Evolutionary conservation across 2,888 invertebrate species (phyloP).

Genomic region (Ferdinandea cuprea): DNA sequence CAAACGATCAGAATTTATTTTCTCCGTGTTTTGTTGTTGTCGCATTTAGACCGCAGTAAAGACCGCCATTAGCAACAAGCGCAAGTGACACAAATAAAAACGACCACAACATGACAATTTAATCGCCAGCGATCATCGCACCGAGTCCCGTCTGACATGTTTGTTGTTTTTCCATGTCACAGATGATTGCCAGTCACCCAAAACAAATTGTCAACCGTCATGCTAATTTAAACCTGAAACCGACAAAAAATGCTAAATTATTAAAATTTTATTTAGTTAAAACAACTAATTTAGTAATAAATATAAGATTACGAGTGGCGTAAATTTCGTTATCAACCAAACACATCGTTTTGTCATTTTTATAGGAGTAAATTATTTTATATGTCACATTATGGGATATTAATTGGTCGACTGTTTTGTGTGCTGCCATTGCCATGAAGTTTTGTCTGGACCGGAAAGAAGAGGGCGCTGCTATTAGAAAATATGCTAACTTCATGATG

Average conservation of each 20-base stretch:
- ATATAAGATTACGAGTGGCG: slow-evolving; percentile 56
- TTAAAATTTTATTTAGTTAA: slow-evolving; percentile 10
- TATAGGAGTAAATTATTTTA: slow-evolving; percentile 57
- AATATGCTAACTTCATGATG: slow-evolving; percentile 52
- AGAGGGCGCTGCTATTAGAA: slow-evolving; percentile 52
- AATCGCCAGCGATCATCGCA: slow-evolving; percentile 59
- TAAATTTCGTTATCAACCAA: slow-evolving; percentile 62
- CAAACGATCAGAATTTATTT: slow-evolving; percentile 19
- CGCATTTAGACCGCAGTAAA: slow-evolving; percentile 15
- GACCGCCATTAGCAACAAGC: slow-evolving; percentile 47
- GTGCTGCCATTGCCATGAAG: slow-evolving; percentile 4
- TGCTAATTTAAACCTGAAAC: slow-evolving; percentile 64
- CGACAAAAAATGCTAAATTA: slow-evolving; percentile 10
- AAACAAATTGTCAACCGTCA: slow-evolving; percentile 71
- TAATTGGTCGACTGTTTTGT: slow-evolving; percentile 24
- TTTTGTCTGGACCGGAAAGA: slow-evolving; percentile 60
- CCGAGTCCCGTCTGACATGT: slow-evolving; percentile 29
- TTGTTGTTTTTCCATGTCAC: slow-evolving; percentile 55
- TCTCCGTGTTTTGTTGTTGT: slow-evolving; percentile 1
- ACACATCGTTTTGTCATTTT: slow-evolving; percentile 64
- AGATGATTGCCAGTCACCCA: slow-evolving; percentile 73
- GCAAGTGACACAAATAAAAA: slow-evolving; percentile 34
- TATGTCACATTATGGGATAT: slow-evolving; percentile 50
- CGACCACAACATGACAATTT: slow-evolving; percentile 67
- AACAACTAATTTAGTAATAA: slow-evolving; percentile 44